Evolutionary conservation across 2,797 vertebrate genomes (phyloP), one percentile per base, ranked within the genome.

Genomic region (Tragelaphus eurycerus): DNA sequence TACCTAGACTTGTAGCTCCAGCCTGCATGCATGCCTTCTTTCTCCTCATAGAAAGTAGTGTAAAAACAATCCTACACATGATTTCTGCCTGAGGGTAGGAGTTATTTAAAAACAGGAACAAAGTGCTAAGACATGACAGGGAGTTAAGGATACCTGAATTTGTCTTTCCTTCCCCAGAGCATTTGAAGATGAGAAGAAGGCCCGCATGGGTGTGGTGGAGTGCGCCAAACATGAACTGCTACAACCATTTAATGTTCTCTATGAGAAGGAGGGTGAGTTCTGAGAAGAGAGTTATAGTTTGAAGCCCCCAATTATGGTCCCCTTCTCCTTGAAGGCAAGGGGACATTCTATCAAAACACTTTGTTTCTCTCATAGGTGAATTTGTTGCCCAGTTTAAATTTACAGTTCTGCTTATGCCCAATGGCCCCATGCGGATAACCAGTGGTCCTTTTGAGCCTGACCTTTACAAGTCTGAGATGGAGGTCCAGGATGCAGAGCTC

Each of bases 341-440:
- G 43, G 57, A 78, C 6, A 8, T 91, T 89, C 90, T 57, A 3
- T 81, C 59, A 92, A 90, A 95, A 64, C 29, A 83, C 23, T 85
- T 95, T n/a, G 43, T 95, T 93, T 95, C 81, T 89, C 87, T 95
- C 60, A 23, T 76, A 99, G 99, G 99, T 67, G 99, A 99, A 98
- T 99, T 99, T 97, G 99, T 99, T 59, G 99, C 99, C 90, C 99
- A 99, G 99, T 99, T 99, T 98, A 99, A 99, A 98, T 99, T 99
- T 99, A 99, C 99, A 21, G 99, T 99, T 98, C 98, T 99, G 93
- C 99, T 99, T 95, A 99, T 99, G 99, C 99, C 99, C 85, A 99
- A 99, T 23, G 99, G 99, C 74, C 99, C 99, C 59, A 99, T 99
- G 99, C 98, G 99, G 98, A 99, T 99, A 99, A 99, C 99, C 95